These are phyloP conservation scores for Paracanthobrama guichenoti DNA, from an alignment of 2,113 vertebrate genomes.

Conservation along the genomic window DNA sequence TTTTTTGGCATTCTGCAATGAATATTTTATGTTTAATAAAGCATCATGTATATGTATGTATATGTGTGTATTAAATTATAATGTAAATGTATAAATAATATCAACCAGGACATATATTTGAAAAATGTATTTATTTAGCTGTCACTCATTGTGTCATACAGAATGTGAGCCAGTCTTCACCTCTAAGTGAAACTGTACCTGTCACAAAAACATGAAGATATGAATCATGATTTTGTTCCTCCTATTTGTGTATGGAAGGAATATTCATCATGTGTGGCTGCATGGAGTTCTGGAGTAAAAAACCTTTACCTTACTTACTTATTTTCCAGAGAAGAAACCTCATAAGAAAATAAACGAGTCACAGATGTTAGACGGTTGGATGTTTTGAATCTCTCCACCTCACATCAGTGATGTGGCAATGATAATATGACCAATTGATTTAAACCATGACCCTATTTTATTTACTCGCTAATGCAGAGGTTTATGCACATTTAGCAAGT, in stretches of 20 bases:
- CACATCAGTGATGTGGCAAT: neutral
- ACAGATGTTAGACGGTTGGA: neutral
- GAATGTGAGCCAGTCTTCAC: neutral
- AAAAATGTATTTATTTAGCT: neutral
- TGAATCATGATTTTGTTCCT: neutral
- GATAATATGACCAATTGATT: too few species aligned
- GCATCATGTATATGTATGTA: too few species aligned
- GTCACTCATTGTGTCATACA: neutral
- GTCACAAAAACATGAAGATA: neutral
- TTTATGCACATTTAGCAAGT: neutral
- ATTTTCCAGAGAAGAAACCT: conserved; percentile 7
- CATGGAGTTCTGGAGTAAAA: neutral
- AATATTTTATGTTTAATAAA: too few species aligned
- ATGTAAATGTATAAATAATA: too few species aligned
- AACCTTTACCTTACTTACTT: too few species aligned
- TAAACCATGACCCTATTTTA: neutral
- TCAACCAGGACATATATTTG: too few species aligned
- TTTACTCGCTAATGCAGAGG: neutral
- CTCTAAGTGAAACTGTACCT: neutral
- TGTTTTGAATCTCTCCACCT: neutral
- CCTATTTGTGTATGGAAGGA: neutral
- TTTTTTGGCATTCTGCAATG: too few species aligned
- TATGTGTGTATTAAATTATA: too few species aligned
- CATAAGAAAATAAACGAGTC: neutral
- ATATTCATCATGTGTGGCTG: neutral